Percentiles rank a stretch among this genome's conserved stretches.
These are phyloP conservation scores for Papilio glaucus DNA, from an alignment of 1,140 invertebrate genomes.

Conservation along the genomic window DNA sequence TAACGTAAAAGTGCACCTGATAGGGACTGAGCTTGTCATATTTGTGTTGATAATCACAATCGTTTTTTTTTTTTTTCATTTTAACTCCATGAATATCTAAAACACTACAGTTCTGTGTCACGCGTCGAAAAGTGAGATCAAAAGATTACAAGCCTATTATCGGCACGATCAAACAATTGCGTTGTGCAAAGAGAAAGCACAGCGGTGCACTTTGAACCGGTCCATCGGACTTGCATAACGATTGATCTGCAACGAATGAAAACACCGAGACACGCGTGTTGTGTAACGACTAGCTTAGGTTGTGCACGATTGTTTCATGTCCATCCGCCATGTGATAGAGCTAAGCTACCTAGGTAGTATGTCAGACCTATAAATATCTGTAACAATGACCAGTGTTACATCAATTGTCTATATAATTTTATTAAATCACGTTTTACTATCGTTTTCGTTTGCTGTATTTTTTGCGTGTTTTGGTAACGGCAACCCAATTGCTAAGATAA, in stretches of 20 bases:
- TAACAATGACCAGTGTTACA: not conserved
- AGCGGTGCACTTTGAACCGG: constrained; percentile 40
- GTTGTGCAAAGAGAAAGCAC: constrained; percentile 36
- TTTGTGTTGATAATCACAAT: too few species aligned
- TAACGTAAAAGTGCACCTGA: too few species aligned
- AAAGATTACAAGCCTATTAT: constrained; percentile 14
- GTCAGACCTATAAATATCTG: constrained; percentile 1
- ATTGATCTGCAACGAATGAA: constrained; percentile 11
- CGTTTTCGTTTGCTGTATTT: not conserved
- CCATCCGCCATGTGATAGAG: not conserved
- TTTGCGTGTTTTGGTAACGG: not conserved
- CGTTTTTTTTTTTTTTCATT: not conserved
- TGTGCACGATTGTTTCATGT: constrained; percentile 16
- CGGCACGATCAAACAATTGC: constrained; percentile 29
- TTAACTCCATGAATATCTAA: not conserved
- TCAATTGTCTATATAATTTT: not conserved
- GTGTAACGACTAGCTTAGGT: not conserved
- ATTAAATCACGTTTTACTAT: not conserved
- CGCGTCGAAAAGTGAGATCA: constrained; percentile 13
- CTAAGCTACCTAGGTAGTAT: not conserved
- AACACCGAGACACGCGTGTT: not conserved
- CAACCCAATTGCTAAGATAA: not conserved
- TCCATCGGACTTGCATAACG: constrained; percentile 37
- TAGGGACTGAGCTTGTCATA: too few species aligned
- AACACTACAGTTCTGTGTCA: not conserved